A percentile compares a stretch with the other conserved stretches of the same genome.
Evolutionary conservation across 2,797 vertebrate genomes (phyloP).

Genomic region (Argyrosomus regius): DNA sequence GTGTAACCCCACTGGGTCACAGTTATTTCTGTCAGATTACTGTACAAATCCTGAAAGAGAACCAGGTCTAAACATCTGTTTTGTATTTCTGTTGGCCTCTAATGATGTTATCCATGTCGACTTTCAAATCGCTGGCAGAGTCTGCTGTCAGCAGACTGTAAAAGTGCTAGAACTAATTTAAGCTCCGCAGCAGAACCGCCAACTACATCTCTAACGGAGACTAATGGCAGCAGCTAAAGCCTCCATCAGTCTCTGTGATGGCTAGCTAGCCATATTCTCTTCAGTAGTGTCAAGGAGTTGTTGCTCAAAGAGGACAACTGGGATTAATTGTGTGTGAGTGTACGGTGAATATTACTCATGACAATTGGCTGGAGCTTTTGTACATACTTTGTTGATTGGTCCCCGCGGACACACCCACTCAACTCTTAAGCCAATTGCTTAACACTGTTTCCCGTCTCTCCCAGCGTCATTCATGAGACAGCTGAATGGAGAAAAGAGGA

Average conservation of each 20-base stretch:
- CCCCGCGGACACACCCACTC: slow-evolving; percentile 54
- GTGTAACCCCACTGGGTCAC: background rate
- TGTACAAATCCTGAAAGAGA: background rate
- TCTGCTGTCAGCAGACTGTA: slow-evolving; percentile 58
- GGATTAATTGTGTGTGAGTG: slow-evolving; percentile 42
- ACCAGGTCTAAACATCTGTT: slow-evolving; percentile 58
- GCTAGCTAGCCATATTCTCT: slow-evolving; percentile 1
- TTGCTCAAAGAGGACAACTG: slow-evolving; percentile 32
- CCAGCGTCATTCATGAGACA: slow-evolving; percentile 46
- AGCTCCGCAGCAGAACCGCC: slow-evolving; percentile 26
- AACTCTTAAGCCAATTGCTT: slow-evolving; percentile 36
- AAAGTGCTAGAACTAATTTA: slow-evolving; percentile 56
- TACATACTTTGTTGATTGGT: slow-evolving; percentile 67
- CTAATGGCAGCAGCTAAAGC: slow-evolving; percentile 26
- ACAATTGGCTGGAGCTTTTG: slow-evolving; percentile 59
- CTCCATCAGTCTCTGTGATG: slow-evolving; percentile 34
- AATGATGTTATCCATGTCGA: slow-evolving; percentile 41
- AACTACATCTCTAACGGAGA: slow-evolving; percentile 16
- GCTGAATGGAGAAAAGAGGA: slow-evolving; percentile 26
- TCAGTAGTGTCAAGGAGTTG: slow-evolving; percentile 18
- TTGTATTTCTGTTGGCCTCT: slow-evolving; percentile 41
- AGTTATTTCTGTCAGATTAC: background rate
- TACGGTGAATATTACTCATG: slow-evolving; percentile 57
- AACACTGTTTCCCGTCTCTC: slow-evolving; percentile 33
- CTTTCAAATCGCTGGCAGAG: slow-evolving; percentile 23